Conservation (phyloP, 53 echinoderm and acorn worm species). For the Henricia sp. region DNA sequence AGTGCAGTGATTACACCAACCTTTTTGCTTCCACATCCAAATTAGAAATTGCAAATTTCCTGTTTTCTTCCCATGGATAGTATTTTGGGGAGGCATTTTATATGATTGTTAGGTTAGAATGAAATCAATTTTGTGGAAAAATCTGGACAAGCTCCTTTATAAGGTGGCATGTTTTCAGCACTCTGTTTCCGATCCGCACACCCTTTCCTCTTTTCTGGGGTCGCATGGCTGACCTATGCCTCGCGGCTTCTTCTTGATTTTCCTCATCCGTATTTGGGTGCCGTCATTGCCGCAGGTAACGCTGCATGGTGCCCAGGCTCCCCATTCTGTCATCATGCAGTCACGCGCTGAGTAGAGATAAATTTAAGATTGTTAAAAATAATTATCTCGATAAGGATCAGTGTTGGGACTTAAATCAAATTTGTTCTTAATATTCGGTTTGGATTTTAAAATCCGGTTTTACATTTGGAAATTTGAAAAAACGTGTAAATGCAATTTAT, state of each 20-base stretch:
- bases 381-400: background rate
- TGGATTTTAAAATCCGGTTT: background rate
- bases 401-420: background rate
- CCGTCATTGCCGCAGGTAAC: slow-evolving; percentile 79
- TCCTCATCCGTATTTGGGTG: slow-evolving; percentile 75
- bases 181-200: slow-evolving; percentile 53
- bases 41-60: too few species aligned
- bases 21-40: too few species aligned
- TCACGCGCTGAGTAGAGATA: slow-evolving; percentile 52
- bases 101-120: too few species aligned
- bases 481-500: background rate
- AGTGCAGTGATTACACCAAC: too few species aligned
- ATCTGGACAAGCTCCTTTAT: too few species aligned
- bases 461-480: background rate
- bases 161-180: slow-evolving; percentile 1
- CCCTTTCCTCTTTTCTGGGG: slow-evolving; percentile 78
- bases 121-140: too few species aligned
- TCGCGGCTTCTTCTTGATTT: slow-evolving; percentile 60
- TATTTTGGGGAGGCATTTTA: too few species aligned
- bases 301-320: slow-evolving; percentile 80
- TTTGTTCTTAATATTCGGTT: background rate
- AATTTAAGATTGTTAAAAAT: background rate
- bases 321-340: slow-evolving; percentile 88
- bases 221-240: slow-evolving; percentile 74
- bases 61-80: too few species aligned